Base-by-base conservation (phyloP, 2,113 vertebrate species). In the Bothrops jararaca region DNA sequence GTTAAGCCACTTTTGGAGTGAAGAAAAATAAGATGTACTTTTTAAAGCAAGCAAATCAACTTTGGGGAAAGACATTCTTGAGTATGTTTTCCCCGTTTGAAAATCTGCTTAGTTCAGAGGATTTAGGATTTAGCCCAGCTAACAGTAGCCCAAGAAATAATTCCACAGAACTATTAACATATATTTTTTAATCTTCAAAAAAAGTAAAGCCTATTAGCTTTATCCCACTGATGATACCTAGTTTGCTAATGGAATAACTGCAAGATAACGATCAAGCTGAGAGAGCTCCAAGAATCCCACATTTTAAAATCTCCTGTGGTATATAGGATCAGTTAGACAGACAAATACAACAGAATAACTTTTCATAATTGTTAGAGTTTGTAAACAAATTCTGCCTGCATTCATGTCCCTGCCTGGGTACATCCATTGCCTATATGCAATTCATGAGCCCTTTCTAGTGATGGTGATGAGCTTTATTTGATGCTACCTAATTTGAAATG, bases 311-410 rank as follows among this genome's bases (percentile, higher is more conserved):
- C 50, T 88, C 88, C 2, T 90, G 80, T 94, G 94, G 86, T n/a
- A 89, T n/a, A 89, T 93, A 53, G 48, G 69, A 90, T 20, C 50
- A 89, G 90, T 93, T 86, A 94, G 86, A 23, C 74, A 94, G 86
- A 23, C 74, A 93, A 94, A 89, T 7, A 92, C 13, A 92, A 94
- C 54, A 92, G 94, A 86, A 58, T 91, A 88, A 88, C 94, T 92
- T 96, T 95, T 96, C 69, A 86, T 90, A 93, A 95, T 54, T 1
- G 8, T 91, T 90, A 95, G 88, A 94, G 91, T 4, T 91, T 90
- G 93, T 92, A 88, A 92, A 93, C 92, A 56, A 95, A 86, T 86
- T 96, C 95, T 58, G 91, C 92, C 93, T 86, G 60, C 42, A 42
- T 93, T 95, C 8, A 1, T 9, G 91, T 48, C 94, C 92, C 91